Percentiles rank a stretch among this genome's conserved stretches.
These are phyloP conservation scores for Himantopus leucocephalus DNA, from an alignment of 2,113 vertebrate species.

Conservation along the genomic window DNA sequence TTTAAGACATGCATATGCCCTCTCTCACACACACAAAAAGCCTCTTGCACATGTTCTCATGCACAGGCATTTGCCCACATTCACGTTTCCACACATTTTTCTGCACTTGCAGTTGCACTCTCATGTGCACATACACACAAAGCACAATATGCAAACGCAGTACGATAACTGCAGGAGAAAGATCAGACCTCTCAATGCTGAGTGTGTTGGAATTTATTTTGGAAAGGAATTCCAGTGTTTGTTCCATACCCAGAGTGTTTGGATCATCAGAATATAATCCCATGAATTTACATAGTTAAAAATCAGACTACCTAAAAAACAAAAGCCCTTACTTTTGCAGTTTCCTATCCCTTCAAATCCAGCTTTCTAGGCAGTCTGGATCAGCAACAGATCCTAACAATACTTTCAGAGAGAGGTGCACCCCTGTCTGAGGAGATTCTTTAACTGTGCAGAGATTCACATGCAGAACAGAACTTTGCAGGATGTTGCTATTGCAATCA, in stretches of 20 bases:
- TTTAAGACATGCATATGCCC: neutral
- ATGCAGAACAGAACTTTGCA: neutral
- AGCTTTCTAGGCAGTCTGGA: neutral
- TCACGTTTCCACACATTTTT: neutral
- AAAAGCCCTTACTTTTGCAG: neutral
- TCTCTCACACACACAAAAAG: neutral
- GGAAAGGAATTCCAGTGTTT: conserved; percentile 17
- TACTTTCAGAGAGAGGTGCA: neutral
- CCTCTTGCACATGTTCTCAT: neutral
- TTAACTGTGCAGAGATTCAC: neutral
- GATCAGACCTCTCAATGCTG: neutral
- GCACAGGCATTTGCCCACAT: neutral
- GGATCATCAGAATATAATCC: conserved; percentile 13
- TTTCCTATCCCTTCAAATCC: neutral
- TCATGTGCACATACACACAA: neutral
- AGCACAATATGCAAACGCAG: neutral
- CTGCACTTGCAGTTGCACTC: neutral
- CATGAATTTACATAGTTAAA: conserved; percentile 18
- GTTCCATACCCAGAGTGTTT: neutral
- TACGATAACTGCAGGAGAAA: neutral
- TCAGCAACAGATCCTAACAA: neutral
- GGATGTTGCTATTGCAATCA: neutral
- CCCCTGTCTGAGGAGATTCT: neutral
- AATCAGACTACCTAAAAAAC: conserved; percentile 1
- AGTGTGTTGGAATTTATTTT: neutral